A percentile compares a stretch with the other conserved stretches of the same genome.
phyloP scores from a whole-genome alignment of 30 jellyfish, hydroid and myxozoan genomes.

The Nemopilema nomurai region DNA sequence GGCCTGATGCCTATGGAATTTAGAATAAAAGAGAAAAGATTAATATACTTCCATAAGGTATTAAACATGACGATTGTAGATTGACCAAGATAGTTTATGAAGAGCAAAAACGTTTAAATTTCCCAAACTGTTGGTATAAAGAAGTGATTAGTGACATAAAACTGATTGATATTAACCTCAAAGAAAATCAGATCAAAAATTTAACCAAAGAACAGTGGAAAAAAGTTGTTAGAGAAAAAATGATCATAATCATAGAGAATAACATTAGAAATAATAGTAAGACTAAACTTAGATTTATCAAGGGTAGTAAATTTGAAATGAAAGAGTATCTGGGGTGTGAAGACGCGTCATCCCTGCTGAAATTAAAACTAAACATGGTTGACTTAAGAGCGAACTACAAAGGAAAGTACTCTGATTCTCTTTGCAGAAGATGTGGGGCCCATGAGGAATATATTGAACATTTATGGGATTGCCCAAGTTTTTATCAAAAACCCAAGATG shows the following conservation, averaged over 20 bases:
- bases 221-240: neutral
- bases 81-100: slow-evolving; percentile 16
- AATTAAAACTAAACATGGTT: slow-evolving; percentile 2
- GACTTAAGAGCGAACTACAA: slow-evolving; percentile 6
- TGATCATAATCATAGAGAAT: neutral
- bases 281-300: neutral
- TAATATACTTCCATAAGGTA: slow-evolving; percentile 1
- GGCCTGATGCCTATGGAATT: slow-evolving; percentile 42
- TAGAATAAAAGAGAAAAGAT: slow-evolving; percentile 19
- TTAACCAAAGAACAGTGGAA: slow-evolving; percentile 3
- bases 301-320: neutral
- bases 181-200: neutral
- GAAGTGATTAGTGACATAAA: slow-evolving; percentile 27
- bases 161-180: slow-evolving; percentile 7
- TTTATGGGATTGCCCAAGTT: neutral
- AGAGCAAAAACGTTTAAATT: slow-evolving; percentile 30
- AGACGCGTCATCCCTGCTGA: neutral
- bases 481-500: neutral
- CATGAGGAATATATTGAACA: neutral
- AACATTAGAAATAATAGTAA: neutral
- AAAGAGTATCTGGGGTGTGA: neutral
- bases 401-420: slow-evolving; percentile 7
- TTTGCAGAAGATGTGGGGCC: slow-evolving; percentile 16
- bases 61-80: slow-evolving; percentile 25
- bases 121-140: slow-evolving; percentile 31